Conservation (phyloP, 2,797 vertebrate genomes). For the Platyrinchus mystaceus region DNA sequence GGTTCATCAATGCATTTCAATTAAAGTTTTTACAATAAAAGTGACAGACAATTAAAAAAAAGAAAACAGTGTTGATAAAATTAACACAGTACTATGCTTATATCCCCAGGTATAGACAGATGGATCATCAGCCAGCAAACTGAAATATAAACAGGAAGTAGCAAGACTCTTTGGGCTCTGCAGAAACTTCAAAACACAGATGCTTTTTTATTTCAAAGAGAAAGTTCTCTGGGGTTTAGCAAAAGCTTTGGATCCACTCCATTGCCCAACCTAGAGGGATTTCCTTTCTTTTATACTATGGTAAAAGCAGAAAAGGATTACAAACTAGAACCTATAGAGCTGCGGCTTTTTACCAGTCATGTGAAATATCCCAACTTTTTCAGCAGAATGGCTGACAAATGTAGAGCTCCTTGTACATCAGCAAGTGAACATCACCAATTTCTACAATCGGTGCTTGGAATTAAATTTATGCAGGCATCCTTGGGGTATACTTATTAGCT, state of each 20-base stretch:
- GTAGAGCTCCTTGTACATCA: neutral
- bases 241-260: neutral
- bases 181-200: neutral
- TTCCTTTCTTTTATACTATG: neutral
- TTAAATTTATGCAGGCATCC: neutral
- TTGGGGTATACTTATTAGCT: neutral
- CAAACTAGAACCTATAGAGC: neutral
- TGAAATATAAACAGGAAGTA: neutral
- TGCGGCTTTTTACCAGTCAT: neutral
- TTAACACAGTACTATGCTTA: neutral
- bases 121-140: neutral
- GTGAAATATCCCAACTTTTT: neutral
- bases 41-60: neutral
- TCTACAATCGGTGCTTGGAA: neutral
- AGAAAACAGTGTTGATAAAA: neutral
- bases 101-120: neutral
- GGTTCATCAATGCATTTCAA: neutral
- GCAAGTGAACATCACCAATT: neutral
- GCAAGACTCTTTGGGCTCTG: neutral
- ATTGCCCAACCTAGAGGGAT: neutral
- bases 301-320: neutral
- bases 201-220: neutral
- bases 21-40: neutral
- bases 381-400: neutral
- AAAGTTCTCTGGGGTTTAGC: neutral